phyloP scores from a whole-genome alignment of 2,888 invertebrate species.

The Drosophila peninsularis region DNA sequence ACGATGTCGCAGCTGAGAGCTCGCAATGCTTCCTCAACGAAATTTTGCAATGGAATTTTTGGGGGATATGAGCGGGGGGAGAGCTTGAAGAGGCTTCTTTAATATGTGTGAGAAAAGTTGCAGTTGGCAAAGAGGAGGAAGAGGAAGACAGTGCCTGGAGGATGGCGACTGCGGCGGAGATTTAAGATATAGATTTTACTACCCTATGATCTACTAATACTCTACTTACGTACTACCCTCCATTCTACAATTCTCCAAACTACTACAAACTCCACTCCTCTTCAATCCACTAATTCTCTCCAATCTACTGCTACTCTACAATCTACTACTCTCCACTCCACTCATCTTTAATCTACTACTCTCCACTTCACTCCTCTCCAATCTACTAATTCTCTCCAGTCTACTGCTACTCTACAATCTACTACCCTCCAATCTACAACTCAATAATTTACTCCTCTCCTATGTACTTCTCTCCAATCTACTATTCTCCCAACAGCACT shows the following conservation, averaged over 20 bases:
- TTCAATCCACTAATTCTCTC: background rate
- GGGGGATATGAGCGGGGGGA: background rate
- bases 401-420: background rate
- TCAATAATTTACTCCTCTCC: background rate
- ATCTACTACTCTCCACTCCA: background rate
- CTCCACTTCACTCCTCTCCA: background rate
- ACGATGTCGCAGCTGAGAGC: conserved; percentile 37
- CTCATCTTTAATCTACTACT: background rate
- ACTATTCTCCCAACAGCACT: background rate
- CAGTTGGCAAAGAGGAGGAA: background rate
- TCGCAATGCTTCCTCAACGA: conserved; percentile 58
- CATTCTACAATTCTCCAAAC: background rate
- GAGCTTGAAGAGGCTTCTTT: background rate
- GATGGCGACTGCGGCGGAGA: background rate
- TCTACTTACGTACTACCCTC: background rate
- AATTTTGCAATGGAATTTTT: conserved; percentile 19
- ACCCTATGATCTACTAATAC: no score
- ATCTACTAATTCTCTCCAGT: background rate
- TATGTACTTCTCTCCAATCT: background rate
- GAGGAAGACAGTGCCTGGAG: background rate
- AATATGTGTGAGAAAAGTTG: conserved; percentile 40
- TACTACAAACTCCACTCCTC: background rate
- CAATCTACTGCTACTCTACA: background rate
- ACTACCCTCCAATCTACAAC: background rate
- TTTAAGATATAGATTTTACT: background rate